A percentile compares a stretch with the other conserved stretches of the same genome.
Evolutionary conservation across 2,888 invertebrate species (phyloP).

Genomic region (Diabrotica balteata): DNA sequence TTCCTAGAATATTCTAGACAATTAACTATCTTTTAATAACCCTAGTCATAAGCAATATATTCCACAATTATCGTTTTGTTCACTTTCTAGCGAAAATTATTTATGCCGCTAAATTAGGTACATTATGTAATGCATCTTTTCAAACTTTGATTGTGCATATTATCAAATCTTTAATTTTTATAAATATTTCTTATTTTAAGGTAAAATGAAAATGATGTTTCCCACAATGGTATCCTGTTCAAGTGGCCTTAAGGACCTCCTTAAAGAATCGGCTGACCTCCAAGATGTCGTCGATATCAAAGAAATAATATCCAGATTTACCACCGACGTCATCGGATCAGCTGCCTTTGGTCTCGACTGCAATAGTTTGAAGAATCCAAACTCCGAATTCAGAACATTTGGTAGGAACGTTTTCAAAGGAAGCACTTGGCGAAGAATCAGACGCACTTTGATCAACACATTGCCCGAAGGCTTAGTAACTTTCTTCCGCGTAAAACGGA

Average conservation of each 20-base stretch:
- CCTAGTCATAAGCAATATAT: too few species aligned
- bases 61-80: too few species aligned
- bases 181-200: not conserved
- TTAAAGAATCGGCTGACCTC: slow-evolving; percentile 27
- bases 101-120: too few species aligned
- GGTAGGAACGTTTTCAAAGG: slow-evolving; percentile 36
- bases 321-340: slow-evolving; percentile 66
- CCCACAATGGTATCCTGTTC: slow-evolving; percentile 64
- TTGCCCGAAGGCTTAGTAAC: not conserved
- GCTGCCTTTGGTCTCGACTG: slow-evolving; percentile 67
- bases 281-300: slow-evolving; percentile 44
- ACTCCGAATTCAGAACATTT: slow-evolving; percentile 59
- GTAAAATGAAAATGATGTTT: slow-evolving; percentile 61
- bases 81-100: too few species aligned
- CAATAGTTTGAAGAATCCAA: slow-evolving; percentile 62
- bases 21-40: too few species aligned
- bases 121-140: too few species aligned
- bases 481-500: not conserved
- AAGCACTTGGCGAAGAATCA: not conserved
- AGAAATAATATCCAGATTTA: slow-evolving; percentile 63
- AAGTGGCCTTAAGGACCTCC: slow-evolving; percentile 36
- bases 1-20: too few species aligned
- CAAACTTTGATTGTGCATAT: too few species aligned
- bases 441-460: not conserved
- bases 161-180: too few species aligned